Percentiles rank a stretch among this genome's conserved stretches.
phyloP scores from a whole-genome alignment of 2,113 vertebrate genomes.

The Serilophus lunatus region DNA sequence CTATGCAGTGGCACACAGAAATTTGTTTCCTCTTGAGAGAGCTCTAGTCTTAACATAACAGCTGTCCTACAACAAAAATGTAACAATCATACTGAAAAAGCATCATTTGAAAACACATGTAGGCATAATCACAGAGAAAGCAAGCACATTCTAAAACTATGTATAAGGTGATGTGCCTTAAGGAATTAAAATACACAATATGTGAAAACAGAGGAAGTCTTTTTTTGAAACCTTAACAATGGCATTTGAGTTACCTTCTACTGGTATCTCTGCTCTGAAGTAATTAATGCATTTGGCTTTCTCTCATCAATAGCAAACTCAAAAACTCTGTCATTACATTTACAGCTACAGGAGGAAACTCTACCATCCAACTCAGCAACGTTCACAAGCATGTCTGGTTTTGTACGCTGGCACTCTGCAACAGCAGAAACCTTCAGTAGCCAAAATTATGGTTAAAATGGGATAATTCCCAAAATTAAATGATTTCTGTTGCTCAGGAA shows the following conservation, averaged over 20 bases:
- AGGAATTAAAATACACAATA: not conserved
- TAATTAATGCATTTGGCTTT: not conserved
- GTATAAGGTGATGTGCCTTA: not conserved
- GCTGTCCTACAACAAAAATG: not conserved
- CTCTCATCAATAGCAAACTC: not conserved
- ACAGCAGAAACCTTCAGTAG: not conserved
- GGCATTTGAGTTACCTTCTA: not conserved
- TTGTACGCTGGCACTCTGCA: not conserved
- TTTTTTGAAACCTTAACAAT: not conserved
- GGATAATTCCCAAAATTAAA: not conserved
- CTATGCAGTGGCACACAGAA: not conserved
- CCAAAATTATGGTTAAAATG: not conserved
- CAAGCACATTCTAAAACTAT: not conserved
- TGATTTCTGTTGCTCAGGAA: not conserved
- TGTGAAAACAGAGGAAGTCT: not conserved
- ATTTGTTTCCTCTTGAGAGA: not conserved
- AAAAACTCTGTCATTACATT: not conserved
- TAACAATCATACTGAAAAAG: not conserved
- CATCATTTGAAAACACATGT: not conserved
- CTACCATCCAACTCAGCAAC: not conserved
- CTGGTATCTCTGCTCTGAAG: not conserved
- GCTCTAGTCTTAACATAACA: not conserved
- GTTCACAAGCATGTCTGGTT: not conserved
- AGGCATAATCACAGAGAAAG: not conserved
- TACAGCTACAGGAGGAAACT: not conserved